These are phyloP conservation scores for Hirtodrosophila histrioides DNA, from an alignment of 2,888 invertebrate species.

Conservation along the genomic window DNA sequence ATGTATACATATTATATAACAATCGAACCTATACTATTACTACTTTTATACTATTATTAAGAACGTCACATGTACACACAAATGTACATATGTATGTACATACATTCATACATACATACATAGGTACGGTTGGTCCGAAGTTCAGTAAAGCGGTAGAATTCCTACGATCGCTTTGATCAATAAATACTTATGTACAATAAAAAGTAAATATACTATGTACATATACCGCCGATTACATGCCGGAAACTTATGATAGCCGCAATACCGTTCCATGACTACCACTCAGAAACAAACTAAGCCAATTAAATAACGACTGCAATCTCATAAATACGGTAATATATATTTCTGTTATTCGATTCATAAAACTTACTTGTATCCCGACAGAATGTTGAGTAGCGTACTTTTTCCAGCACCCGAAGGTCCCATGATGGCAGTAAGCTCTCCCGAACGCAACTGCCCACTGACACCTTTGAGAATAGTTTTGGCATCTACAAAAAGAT, in stretches of 20 bases:
- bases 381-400: constrained; percentile 96
- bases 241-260: constrained; percentile 41
- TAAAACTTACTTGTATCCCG: constrained; percentile 94
- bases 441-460: constrained; percentile 93
- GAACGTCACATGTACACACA: not conserved
- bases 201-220: constrained; percentile 14
- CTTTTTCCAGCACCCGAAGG: constrained; percentile 98
- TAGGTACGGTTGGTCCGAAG: constrained; percentile 43
- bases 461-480: constrained; percentile 95
- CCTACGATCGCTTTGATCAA: constrained; percentile 28
- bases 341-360: too few relatives aligned
- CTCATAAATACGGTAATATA: too few relatives aligned
- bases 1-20: constrained; percentile 3
- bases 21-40: not conserved
- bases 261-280: constrained; percentile 7
- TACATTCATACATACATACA: constrained; percentile 4
- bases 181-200: constrained; percentile 6
- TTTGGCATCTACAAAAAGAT: constrained; percentile 89
- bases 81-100: constrained; percentile 2
- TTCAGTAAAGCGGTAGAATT: constrained; percentile 37
- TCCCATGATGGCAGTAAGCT: constrained; percentile 98
- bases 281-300: constrained; percentile 5
- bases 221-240: constrained; percentile 44
- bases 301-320: not conserved
- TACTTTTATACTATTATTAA: constrained; percentile 1